Base-by-base conservation (phyloP, 2,888 invertebrate species). In the Cryptus viduatorius region DNA sequence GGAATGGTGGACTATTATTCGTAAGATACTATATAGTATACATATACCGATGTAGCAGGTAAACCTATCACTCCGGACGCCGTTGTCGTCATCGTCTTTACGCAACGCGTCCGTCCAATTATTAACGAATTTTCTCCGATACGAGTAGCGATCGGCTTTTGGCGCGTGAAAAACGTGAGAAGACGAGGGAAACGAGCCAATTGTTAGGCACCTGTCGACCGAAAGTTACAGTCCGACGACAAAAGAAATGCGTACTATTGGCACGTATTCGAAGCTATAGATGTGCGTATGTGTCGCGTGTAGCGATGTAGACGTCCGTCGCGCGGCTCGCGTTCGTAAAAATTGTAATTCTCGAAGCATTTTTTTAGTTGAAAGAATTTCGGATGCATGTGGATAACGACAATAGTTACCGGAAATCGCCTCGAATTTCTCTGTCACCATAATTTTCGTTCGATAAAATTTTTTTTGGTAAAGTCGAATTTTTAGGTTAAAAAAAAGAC, bases 161-260 rank as follows among this genome's bases (percentile, higher is more conserved):
- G 10, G 37, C 37, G n/a, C 46, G 31, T 5, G 48, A 24, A 29
- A 37, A 46, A n/a, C 24, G 56, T 14, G 42, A 69, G 61, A 10
- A 50, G 24, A 64, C 37, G 64, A 71, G 64, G 53, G 37, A 69
- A 76, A 61, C 69, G 81, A 76, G 81, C 81, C 81, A 82, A 65
- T 71, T 71, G 76, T 82, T 56, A 48, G 65, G 46, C 71, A 77
- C 76, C 81, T 81, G 81, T 76, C 76, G 76, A 81, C 10, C 76
- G 71, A 77, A 29, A 65, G 76, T 46, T 56, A 31, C 37, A 65
- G 29, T 37, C 64, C 14, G 31, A 37, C 48, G 37, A 19, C 64
- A 31, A 50, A 48, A 29, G 24, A 68, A 68, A 48, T 10, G 64
- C 12, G 10, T 31, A 31, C n/a, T 59, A 59, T 59, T 29, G 61